Conservation (phyloP, 1,140 invertebrate species). For the Drosophila miranda region DNA sequence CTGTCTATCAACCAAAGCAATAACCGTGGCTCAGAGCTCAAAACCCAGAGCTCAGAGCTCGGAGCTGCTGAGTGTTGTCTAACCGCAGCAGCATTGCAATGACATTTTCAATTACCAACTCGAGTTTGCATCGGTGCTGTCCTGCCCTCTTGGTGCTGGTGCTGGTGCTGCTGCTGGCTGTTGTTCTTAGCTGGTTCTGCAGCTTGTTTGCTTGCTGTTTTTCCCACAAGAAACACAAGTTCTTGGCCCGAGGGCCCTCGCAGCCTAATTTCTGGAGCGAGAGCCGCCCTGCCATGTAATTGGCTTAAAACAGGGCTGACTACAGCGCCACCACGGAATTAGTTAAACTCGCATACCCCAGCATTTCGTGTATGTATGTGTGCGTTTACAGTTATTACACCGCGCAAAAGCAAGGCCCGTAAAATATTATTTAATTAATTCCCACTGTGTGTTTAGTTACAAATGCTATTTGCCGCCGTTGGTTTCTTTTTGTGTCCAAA, state of each 20-base stretch:
- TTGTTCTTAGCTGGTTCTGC: not conserved
- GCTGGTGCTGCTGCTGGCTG: too few relatives aligned
- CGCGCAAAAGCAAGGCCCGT: slow-evolving; percentile 52
- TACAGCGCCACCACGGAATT: slow-evolving; percentile 55
- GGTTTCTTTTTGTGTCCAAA: slow-evolving; percentile 32
- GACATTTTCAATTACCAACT: slow-evolving; percentile 57
- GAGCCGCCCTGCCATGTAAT: slow-evolving; percentile 56
- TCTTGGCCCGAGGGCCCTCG: slow-evolving; percentile 33
- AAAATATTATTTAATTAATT: slow-evolving; percentile 78
- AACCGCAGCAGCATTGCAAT: slow-evolving; percentile 55
- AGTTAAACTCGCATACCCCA: slow-evolving; percentile 66
- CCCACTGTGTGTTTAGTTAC: slow-evolving; percentile 57
- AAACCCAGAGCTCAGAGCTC: not conserved
- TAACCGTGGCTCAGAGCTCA: slow-evolving; percentile 1
- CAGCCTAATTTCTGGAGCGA: slow-evolving; percentile 7
- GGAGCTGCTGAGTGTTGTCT: not conserved
- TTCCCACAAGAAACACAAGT: slow-evolving; percentile 56
- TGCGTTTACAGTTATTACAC: slow-evolving; percentile 65
- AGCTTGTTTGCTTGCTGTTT: slow-evolving; percentile 48
- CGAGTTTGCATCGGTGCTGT: slow-evolving; percentile 8
- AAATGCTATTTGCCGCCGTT: slow-evolving; percentile 28
- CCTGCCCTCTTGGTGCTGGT: not conserved
- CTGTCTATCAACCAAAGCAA: slow-evolving; percentile 15
- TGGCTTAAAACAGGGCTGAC: slow-evolving; percentile 71
- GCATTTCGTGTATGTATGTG: not conserved